Evolutionary conservation across 2,888 invertebrate genomes (phyloP).

Genomic region (Tachystola acroxantha): DNA sequence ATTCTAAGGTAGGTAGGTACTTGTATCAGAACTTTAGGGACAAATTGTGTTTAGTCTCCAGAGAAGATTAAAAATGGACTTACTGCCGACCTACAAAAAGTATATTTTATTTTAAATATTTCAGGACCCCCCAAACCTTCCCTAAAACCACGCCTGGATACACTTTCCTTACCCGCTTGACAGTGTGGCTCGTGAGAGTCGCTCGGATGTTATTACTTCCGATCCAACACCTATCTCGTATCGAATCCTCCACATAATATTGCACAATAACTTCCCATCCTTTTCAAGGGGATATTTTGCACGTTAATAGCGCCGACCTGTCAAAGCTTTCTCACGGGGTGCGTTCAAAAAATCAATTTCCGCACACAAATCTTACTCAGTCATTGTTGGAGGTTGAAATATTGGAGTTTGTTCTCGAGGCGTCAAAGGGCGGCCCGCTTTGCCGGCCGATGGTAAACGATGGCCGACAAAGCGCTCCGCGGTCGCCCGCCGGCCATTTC

Average conservation of each 20-base stretch:
- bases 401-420: slow-evolving; percentile 50
- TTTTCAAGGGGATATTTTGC: slow-evolving; percentile 35
- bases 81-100: no score
- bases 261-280: slow-evolving; percentile 52
- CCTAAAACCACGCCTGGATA: no score
- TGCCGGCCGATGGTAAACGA: slow-evolving; percentile 28
- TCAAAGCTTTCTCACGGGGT: slow-evolving; percentile 68
- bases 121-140: no score
- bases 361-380: slow-evolving; percentile 72
- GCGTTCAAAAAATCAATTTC: slow-evolving; percentile 72
- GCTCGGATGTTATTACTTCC: slow-evolving; percentile 32
- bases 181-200: neutral
- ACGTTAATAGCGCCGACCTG: slow-evolving; percentile 55
- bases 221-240: slow-evolving; percentile 17
- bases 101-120: no score
- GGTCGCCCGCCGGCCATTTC: slow-evolving; percentile 47
- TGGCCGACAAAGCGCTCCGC: slow-evolving; percentile 25
- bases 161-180: no score
- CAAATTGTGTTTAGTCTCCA: no score
- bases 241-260: slow-evolving; percentile 23
- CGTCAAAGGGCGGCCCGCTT: slow-evolving; percentile 42
- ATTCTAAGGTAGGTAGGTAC: no score
- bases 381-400: slow-evolving; percentile 73
- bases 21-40: no score
- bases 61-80: no score